Evolutionary conservation across 2,888 invertebrate species (phyloP).

Genomic region (Drosophila emarginata): DNA sequence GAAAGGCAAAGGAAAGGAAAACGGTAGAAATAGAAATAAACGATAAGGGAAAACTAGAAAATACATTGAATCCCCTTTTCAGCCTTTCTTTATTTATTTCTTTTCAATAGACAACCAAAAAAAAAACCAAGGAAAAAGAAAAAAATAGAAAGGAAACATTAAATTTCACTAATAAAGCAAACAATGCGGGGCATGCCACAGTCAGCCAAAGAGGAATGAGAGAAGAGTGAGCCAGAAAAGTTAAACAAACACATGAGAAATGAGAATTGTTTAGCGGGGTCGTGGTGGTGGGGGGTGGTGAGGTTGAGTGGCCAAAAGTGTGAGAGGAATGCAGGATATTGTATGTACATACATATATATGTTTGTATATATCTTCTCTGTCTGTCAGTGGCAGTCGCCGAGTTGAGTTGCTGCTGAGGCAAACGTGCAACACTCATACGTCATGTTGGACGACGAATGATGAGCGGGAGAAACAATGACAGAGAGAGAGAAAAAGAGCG

Average conservation of each 20-base stretch:
- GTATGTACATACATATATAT: not conserved
- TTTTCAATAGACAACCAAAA: constrained; percentile 52
- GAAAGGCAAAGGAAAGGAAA: not conserved
- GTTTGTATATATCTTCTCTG: constrained; percentile 14
- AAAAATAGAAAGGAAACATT: constrained; percentile 41
- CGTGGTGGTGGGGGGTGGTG: too few relatives aligned
- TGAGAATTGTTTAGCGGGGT: constrained; percentile 41
- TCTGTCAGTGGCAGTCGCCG: constrained; percentile 55
- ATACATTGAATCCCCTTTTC: constrained; percentile 12
- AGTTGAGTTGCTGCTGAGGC: constrained; percentile 40
- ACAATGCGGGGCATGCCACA: constrained; percentile 57
- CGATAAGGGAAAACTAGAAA: constrained; percentile 27
- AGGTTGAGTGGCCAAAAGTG: too few relatives aligned
- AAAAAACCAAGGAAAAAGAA: not conserved
- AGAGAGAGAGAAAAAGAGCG: not conserved
- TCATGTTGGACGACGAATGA: constrained; percentile 63
- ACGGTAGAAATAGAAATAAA: not conserved
- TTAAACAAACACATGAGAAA: constrained; percentile 66
- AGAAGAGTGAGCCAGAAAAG: constrained; percentile 32
- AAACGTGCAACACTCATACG: constrained; percentile 79
- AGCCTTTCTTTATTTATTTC: constrained; percentile 18
- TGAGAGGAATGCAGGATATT: not conserved
- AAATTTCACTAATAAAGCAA: constrained; percentile 76
- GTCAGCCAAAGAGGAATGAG: not conserved
- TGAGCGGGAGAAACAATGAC: not conserved